A percentile compares a stretch with the other conserved stretches of the same genome.
These are phyloP conservation scores for Coronaproctus castanopsis DNA, from an alignment of 2,888 invertebrate genomes.

Conservation along the genomic window DNA sequence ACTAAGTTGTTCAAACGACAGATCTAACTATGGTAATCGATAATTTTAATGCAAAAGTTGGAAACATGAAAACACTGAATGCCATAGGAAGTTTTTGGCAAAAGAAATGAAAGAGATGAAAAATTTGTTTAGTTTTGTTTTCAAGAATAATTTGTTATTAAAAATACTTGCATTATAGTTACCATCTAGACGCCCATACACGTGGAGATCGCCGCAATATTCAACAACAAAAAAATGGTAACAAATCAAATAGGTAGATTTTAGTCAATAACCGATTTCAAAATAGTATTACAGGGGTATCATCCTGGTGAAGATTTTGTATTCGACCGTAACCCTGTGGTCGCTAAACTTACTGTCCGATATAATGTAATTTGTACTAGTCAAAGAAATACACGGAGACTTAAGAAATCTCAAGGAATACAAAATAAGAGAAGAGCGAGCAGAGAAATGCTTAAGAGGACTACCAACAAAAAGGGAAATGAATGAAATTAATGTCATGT, in stretches of 20 bases:
- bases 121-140: neutral
- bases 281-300: neutral
- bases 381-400: neutral
- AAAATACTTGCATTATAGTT: neutral
- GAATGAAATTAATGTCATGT: neutral
- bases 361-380: neutral
- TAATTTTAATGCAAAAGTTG: neutral
- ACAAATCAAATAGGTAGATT: neutral
- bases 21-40: neutral
- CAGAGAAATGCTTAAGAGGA: neutral
- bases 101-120: neutral
- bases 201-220: neutral
- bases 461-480: neutral
- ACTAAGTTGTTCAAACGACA: neutral
- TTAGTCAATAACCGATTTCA: neutral
- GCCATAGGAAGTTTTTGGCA: neutral
- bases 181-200: no score
- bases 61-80: neutral
- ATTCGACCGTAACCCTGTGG: neutral
- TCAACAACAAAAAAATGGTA: neutral
- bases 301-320: neutral
- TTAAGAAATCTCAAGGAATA: neutral
- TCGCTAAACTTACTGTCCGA: neutral
- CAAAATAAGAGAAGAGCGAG: neutral
- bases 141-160: neutral